phyloP scores from a whole-genome alignment of 2,797 vertebrate species.

The Pygocentrus nattereri region DNA sequence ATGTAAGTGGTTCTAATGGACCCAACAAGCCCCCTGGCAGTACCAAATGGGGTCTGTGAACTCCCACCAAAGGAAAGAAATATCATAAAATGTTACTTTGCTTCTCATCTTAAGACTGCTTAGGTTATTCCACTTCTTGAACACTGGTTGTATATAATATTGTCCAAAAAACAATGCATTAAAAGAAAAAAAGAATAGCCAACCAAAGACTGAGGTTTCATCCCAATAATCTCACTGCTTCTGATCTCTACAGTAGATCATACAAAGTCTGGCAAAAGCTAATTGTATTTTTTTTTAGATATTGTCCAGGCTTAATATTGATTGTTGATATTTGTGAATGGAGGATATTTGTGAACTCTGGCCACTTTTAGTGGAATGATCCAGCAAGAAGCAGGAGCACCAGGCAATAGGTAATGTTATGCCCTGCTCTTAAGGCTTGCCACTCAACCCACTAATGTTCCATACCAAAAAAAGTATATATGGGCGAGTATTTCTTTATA shows the following conservation, averaged over 20 bases:
- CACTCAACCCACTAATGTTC: too few species aligned
- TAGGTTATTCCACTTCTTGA: constrained; percentile 62
- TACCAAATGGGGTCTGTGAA: constrained; percentile 68
- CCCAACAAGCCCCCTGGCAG: constrained; percentile 74
- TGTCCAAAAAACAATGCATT: constrained; percentile 47
- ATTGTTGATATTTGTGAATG: too few species aligned
- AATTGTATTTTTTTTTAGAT: too few species aligned
- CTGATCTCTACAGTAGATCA: background rate
- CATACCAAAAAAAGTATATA: too few species aligned
- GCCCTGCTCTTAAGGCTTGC: too few species aligned
- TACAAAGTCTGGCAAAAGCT: background rate
- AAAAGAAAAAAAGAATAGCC: background rate
- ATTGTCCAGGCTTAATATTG: too few species aligned
- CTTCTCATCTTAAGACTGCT: constrained; percentile 68
- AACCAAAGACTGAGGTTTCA: too few species aligned
- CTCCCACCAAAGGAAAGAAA: constrained; percentile 73
- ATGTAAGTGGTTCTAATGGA: constrained; percentile 77
- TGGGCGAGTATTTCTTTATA: too few species aligned
- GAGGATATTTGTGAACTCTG: too few species aligned
- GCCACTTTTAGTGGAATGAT: too few species aligned
- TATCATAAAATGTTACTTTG: constrained; percentile 76
- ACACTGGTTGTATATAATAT: constrained; percentile 64
- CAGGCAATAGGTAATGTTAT: too few species aligned
- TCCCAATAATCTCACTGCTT: background rate
- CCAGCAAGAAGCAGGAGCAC: too few species aligned